phyloP scores from a whole-genome alignment of 2,888 invertebrate species.

The Acrobeloides nanus region DNA sequence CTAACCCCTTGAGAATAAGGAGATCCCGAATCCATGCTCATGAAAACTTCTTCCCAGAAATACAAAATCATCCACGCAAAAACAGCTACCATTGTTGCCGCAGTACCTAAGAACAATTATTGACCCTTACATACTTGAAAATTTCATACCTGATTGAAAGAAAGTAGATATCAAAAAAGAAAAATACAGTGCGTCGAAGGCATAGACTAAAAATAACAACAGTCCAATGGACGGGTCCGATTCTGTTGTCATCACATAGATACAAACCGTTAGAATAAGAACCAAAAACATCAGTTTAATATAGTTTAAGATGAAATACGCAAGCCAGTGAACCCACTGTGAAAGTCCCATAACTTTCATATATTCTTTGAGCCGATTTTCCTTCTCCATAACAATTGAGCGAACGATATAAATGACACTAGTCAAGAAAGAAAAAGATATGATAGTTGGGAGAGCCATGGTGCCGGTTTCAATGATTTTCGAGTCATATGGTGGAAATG shows the following conservation, averaged over 20 bases:
- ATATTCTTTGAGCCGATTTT: constrained; percentile 71
- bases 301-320: constrained; percentile 66
- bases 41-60: constrained; percentile 41
- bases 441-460: constrained; percentile 64
- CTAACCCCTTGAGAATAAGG: constrained; percentile 27
- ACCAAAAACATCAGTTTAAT: constrained; percentile 37
- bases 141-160: constrained; percentile 32
- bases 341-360: constrained; percentile 85
- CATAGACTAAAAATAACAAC: constrained; percentile 39
- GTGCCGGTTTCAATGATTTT: constrained; percentile 41
- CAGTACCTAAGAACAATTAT: constrained; percentile 25
- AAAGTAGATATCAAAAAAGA: constrained; percentile 42
- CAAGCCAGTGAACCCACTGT: constrained; percentile 75
- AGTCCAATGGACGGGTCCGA: constrained; percentile 34
- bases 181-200: constrained; percentile 37
- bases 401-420: constrained; percentile 71
- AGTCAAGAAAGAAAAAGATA: constrained; percentile 74
- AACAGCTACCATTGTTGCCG: constrained; percentile 37
- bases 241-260: constrained; percentile 26
- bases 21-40: constrained; percentile 22
- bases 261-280: constrained; percentile 22
- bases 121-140: constrained; percentile 1
- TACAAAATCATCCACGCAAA: constrained; percentile 46
- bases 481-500: constrained; percentile 38
- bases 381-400: constrained; percentile 69